These are phyloP conservation scores for Siderastrea radians DNA, from an alignment of 92 coral and sea anemone species.

Conservation along the genomic window DNA sequence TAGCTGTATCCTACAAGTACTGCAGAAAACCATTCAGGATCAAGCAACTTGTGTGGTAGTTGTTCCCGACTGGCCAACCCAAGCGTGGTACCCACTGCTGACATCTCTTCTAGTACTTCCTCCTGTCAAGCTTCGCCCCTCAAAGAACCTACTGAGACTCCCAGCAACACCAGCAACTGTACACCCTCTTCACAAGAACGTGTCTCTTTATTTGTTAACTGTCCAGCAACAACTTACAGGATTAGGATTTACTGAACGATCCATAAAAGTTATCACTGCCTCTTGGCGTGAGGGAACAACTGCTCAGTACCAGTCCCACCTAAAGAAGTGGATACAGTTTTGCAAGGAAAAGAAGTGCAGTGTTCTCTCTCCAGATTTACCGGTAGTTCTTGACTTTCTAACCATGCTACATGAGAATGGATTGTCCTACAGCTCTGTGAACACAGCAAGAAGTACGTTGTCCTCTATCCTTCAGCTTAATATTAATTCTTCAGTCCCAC, in stretches of 20 bases:
- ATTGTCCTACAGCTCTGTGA: too few relatives aligned
- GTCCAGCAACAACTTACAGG: conserved; percentile 53
- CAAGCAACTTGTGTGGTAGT: conserved; percentile 55
- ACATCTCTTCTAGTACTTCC: conserved; percentile 32
- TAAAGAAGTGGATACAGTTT: conserved; percentile 54
- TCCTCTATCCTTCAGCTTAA: conserved; percentile 30
- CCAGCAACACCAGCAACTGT: conserved; percentile 50
- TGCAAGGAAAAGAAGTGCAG: conserved; percentile 36
- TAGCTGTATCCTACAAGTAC: conserved; percentile 54
- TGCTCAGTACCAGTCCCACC: conserved; percentile 45
- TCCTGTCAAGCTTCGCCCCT: conserved; percentile 47
- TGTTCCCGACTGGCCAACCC: conserved; percentile 67
- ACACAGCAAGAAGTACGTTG: too few relatives aligned
- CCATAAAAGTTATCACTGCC: conserved; percentile 38
- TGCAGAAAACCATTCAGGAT: conserved; percentile 59
- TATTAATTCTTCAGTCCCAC: conserved; percentile 20
- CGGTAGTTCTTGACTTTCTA: too few relatives aligned
- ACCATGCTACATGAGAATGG: too few relatives aligned
- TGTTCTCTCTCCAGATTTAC: neutral
- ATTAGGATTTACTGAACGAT: conserved; percentile 45
- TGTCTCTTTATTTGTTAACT: conserved; percentile 51
- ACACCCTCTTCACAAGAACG: conserved; percentile 52
- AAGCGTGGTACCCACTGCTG: conserved; percentile 62
- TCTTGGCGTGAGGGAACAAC: conserved; percentile 70
- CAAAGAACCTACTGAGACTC: conserved; percentile 53